phyloP scores from a whole-genome alignment of 2,113 vertebrate species.

The Periophthalmus modestus region DNA sequence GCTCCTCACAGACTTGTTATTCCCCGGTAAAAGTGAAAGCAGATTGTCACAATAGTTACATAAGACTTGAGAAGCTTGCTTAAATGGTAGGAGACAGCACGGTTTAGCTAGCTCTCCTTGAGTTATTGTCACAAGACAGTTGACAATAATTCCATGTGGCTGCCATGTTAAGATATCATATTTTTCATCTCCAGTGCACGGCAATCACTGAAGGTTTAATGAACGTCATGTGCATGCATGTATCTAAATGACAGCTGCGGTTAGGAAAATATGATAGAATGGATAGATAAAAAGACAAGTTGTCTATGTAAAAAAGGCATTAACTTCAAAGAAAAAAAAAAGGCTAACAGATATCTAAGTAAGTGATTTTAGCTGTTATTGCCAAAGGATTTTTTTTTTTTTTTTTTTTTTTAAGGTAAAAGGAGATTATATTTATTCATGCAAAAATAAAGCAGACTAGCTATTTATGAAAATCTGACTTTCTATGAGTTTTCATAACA shows the following conservation, averaged over 20 bases:
- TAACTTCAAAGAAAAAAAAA: too few species aligned
- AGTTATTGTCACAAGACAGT: slow-evolving; percentile 50
- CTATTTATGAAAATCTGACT: too few species aligned
- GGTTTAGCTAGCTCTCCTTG: slow-evolving; percentile 38
- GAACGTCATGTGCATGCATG: slow-evolving; percentile 23
- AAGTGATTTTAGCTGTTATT: too few species aligned
- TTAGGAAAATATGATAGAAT: not conserved
- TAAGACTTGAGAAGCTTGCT: slow-evolving; percentile 32
- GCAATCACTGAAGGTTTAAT: slow-evolving; percentile 51
- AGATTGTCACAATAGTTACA: slow-evolving; percentile 32
- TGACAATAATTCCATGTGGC: slow-evolving; percentile 57
- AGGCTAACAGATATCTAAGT: too few species aligned
- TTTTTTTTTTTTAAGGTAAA: too few species aligned
- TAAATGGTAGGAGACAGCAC: slow-evolving; percentile 22
- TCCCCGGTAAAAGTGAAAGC: slow-evolving; percentile 24
- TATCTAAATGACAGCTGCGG: slow-evolving; percentile 21
- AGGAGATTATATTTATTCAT: too few species aligned
- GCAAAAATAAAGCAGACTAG: too few species aligned
- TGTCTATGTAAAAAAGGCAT: too few species aligned
- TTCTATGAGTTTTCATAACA: too few species aligned
- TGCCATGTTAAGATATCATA: slow-evolving; percentile 58
- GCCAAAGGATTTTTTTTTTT: too few species aligned
- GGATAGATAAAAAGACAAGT: too few species aligned
- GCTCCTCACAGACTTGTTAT: slow-evolving; percentile 39
- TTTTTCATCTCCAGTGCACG: slow-evolving; percentile 46